These are phyloP conservation scores for Drosophila kurseongensis DNA, from an alignment of 1,140 invertebrate genomes.

Conservation along the genomic window DNA sequence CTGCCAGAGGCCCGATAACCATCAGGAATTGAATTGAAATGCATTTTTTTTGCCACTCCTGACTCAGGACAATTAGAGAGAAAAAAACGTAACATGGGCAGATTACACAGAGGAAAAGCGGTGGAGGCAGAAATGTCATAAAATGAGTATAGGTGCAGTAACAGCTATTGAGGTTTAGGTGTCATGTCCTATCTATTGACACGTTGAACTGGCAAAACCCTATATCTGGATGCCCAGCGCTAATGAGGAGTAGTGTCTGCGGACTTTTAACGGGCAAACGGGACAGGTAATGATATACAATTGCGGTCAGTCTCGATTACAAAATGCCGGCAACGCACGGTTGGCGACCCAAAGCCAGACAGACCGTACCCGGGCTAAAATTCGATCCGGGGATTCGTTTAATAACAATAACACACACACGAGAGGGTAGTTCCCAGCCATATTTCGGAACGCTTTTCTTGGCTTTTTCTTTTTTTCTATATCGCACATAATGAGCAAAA, in stretches of 20 bases:
- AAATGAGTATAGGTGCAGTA: slow-evolving; percentile 3
- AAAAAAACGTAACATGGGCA: slow-evolving; percentile 35
- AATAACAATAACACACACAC: slow-evolving; percentile 61
- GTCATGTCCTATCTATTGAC: slow-evolving; percentile 53
- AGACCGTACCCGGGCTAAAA: slow-evolving; percentile 28
- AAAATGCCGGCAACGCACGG: slow-evolving; percentile 60
- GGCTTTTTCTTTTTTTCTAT: slow-evolving; percentile 40
- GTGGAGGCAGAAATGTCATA: not conserved
- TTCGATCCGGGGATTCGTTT: slow-evolving; percentile 52
- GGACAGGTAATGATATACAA: slow-evolving; percentile 32
- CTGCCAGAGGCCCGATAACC: slow-evolving; percentile 47
- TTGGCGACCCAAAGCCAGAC: slow-evolving; percentile 41
- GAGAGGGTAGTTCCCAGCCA: slow-evolving; percentile 63
- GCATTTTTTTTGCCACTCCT: slow-evolving; percentile 43
- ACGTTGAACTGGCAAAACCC: slow-evolving; percentile 29
- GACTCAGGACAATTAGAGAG: slow-evolving; percentile 51
- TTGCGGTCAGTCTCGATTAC: slow-evolving; percentile 80
- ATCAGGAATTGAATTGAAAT: slow-evolving; percentile 76
- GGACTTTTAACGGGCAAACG: slow-evolving; percentile 6
- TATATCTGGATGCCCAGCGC: slow-evolving; percentile 13
- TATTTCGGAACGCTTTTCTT: slow-evolving; percentile 25
- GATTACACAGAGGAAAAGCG: not conserved
- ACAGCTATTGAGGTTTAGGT: slow-evolving; percentile 25
- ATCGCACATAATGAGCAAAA: slow-evolving; percentile 72
- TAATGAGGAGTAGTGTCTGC: slow-evolving; percentile 57